Conservation (phyloP, 2,797 vertebrate species). For the Jordanella pulchra region DNA sequence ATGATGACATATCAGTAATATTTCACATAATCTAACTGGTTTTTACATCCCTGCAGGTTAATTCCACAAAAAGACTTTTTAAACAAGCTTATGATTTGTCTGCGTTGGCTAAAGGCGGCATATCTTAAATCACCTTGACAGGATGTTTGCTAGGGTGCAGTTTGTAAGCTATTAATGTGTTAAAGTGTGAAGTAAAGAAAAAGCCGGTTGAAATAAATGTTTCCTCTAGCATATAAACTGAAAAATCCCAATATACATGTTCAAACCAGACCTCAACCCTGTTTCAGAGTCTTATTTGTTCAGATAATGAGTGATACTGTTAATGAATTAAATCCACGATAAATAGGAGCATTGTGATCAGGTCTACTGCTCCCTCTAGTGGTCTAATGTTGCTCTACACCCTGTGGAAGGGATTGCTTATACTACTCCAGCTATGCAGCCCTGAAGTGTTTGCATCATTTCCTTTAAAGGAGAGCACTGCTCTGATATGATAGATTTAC, state of each 20-base stretch:
- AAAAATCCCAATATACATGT: conserved; percentile 82
- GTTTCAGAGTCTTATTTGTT: conserved; percentile 62
- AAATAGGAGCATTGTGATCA: background rate
- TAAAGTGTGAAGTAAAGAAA: conserved; percentile 67
- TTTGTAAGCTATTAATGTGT: conserved; percentile 81
- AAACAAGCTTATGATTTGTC: conserved; percentile 22
- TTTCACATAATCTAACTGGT: conserved; percentile 27
- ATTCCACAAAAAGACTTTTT: conserved; percentile 12
- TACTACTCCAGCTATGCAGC: background rate
- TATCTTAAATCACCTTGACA: conserved; percentile 50
- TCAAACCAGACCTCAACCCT: conserved; percentile 52
- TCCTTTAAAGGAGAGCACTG: too few species aligned
- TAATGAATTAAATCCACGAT: background rate
- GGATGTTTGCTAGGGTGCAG: conserved; percentile 70
- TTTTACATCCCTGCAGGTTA: conserved; percentile 4
- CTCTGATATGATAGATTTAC: too few species aligned
- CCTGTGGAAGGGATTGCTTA: background rate
- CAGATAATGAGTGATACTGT: background rate
- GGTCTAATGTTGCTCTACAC: background rate
- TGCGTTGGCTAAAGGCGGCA: conserved; percentile 19
- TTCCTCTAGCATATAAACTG: conserved; percentile 79
- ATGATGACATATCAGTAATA: conserved; percentile 45
- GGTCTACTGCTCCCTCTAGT: conserved; percentile 44
- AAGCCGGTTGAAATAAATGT: conserved; percentile 55
- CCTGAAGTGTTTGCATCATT: background rate